Base-by-base conservation (phyloP, 1,140 invertebrate species). In the Nasonia giraulti region DNA sequence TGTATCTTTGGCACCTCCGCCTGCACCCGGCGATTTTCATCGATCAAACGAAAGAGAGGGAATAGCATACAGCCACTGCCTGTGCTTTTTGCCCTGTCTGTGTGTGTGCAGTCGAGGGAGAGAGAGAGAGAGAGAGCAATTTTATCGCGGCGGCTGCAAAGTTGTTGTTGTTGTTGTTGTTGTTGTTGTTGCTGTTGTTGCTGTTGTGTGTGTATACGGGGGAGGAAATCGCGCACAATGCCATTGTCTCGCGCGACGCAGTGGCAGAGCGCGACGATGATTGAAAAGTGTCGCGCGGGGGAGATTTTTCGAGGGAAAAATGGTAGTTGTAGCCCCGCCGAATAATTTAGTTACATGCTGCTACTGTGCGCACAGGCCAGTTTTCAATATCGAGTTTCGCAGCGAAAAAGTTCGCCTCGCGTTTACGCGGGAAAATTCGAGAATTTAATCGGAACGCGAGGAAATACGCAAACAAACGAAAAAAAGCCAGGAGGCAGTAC, bases 1-100 rank as follows among this genome's bases (percentile, higher is more conserved):
- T 79, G 31, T 74, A 84, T 80, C 83, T 84, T 79, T 74, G 83
- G 76, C 83, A 80, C 83, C 76, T 84, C 33, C 73, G 71, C 33
- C 62, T 31, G 62, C 66, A 17, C 76, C 27, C 23, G 44, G 76
- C 82, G 68, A 79, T 84, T 84, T 84, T 79, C 76, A 79, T 84
- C 82, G 82, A 84, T 84, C 82, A 79, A 84, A 84, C 82, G 75
- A 68, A 62, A n/a, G 55, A 62, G 55, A 62, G 55, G 55, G 55
- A 62, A 20, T 62, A 44, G 40, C 8, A 62, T 37, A 37, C 27
- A 27, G 14, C 55, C 20, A 62, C 55, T 20, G 71, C 66, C 40
- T 20, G 23, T 62, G 33, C 81, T 50, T 66, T 76, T 27, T 73
- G n/a, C 33, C 31, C 27, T 11, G 27, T 3, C 6, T 17, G 7